A percentile compares a stretch with the other conserved stretches of the same genome.
Conservation (phyloP, 2,888 invertebrate species). For the Theristus sp. region DNA sequence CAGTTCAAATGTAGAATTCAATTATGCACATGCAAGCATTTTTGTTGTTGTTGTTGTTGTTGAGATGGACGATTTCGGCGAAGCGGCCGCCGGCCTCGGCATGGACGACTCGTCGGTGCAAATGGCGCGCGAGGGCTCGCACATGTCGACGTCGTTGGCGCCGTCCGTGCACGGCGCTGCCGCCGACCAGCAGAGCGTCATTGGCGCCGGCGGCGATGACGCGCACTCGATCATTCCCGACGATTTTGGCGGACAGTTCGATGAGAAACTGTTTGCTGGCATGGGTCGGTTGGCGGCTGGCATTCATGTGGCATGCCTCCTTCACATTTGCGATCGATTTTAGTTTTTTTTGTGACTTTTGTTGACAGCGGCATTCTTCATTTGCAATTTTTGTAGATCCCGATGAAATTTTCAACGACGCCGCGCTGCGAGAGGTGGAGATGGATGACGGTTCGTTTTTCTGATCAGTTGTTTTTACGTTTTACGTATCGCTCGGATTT, state of each 20-base stretch:
- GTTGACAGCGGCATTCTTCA: no score
- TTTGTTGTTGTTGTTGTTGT: no score
- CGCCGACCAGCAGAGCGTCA: not conserved
- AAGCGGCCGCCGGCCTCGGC: constrained; percentile 4
- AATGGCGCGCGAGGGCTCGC: not conserved
- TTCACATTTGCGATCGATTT: no score
- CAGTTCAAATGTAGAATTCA: no score
- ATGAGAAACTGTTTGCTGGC: constrained; percentile 9
- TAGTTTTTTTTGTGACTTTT: no score
- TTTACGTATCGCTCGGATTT: no score
- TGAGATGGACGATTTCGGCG: constrained; percentile 31
- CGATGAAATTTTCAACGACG: constrained; percentile 4
- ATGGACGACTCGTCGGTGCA: not conserved
- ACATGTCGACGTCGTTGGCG: not conserved
- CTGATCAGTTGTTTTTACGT: no score
- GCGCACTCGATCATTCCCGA: constrained; percentile 6
- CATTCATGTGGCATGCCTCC: no score
- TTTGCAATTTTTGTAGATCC: no score
- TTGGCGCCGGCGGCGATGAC: not conserved
- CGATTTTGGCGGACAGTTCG: constrained; percentile 30
- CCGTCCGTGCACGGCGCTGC: not conserved
- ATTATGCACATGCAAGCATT: no score
- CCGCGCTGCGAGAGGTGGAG: constrained; percentile 3
- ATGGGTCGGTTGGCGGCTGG: not conserved
- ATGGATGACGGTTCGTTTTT: not conserved